A percentile compares a stretch with the other conserved stretches of the same genome.
phyloP scores from a whole-genome alignment of 1,140 invertebrate species.

The Cherax quadricarinatus region DNA sequence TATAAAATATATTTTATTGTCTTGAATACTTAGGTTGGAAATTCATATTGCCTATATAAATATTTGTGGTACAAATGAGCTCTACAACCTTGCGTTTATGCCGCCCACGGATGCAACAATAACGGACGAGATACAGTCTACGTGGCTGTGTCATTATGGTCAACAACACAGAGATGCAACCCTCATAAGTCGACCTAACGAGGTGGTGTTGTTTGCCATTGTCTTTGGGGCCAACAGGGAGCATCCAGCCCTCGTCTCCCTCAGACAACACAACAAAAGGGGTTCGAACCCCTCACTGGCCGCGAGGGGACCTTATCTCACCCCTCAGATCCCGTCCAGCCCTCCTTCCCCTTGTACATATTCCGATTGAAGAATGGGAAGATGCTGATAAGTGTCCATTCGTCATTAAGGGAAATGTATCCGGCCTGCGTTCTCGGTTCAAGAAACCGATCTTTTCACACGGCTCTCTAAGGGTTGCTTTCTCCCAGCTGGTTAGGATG shows the following conservation, averaged over 20 bases:
- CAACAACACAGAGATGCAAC: slow-evolving; percentile 37
- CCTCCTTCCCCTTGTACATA: slow-evolving; percentile 70
- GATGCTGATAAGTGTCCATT: slow-evolving; percentile 70
- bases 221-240: slow-evolving; percentile 50
- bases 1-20: no score
- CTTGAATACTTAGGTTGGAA: neutral
- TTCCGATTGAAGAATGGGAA: slow-evolving; percentile 71
- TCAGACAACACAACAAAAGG: slow-evolving; percentile 70
- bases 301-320: slow-evolving; percentile 69
- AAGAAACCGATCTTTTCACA: neutral
- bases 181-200: slow-evolving; percentile 46
- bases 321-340: slow-evolving; percentile 68
- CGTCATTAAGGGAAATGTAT: slow-evolving; percentile 51
- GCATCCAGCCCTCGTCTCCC: slow-evolving; percentile 59
- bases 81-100: neutral
- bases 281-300: slow-evolving; percentile 69
- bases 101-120: neutral
- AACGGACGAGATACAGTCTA: slow-evolving; percentile 19
- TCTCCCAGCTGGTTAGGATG: neutral
- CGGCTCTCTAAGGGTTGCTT: neutral
- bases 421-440: neutral
- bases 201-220: slow-evolving; percentile 58
- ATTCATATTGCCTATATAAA: neutral
- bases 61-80: neutral
- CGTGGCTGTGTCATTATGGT: slow-evolving; percentile 13